Evolutionary conservation across 1,140 invertebrate genomes (phyloP).

Genomic region (Drosophila equinoxialis): DNA sequence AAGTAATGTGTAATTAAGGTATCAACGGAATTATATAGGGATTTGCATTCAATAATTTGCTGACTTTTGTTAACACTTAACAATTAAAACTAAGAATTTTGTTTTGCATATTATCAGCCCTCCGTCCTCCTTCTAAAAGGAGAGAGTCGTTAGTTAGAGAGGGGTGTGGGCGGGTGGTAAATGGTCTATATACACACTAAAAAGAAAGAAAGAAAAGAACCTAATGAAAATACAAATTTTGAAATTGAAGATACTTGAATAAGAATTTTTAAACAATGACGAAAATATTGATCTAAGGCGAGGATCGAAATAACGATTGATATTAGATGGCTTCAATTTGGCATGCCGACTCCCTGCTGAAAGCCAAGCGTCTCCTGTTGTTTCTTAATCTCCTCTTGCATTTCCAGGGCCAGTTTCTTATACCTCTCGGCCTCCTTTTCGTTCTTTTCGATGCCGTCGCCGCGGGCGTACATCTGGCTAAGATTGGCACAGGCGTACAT

Average conservation of each 20-base stretch:
- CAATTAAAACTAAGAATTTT: conserved; percentile 73
- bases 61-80: conserved; percentile 61
- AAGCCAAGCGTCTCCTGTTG: conserved; percentile 86
- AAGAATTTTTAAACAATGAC: background rate
- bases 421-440: conserved; percentile 88
- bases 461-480: conserved; percentile 88
- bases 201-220: conserved; percentile 18
- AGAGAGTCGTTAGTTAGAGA: background rate
- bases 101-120: conserved; percentile 10
- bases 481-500: conserved; percentile 94
- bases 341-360: conserved; percentile 85
- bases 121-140: background rate
- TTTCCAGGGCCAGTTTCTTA: conserved; percentile 87
- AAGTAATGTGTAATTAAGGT: conserved; percentile 47
- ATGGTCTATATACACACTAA: conserved; percentile 10
- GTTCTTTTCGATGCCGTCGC: conserved; percentile 90
- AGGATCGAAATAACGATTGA: background rate
- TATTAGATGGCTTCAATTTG: conserved; percentile 43
- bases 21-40: conserved; percentile 51
- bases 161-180: background rate
- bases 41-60: conserved; percentile 18
- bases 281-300: conserved; percentile 24
- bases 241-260: background rate
- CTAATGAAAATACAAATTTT: background rate
- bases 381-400: conserved; percentile 87